A percentile compares a stretch with the other conserved stretches of the same genome.
These are phyloP conservation scores for Sesia bembeciformis DNA, from an alignment of 2,888 invertebrate species.

Conservation along the genomic window DNA sequence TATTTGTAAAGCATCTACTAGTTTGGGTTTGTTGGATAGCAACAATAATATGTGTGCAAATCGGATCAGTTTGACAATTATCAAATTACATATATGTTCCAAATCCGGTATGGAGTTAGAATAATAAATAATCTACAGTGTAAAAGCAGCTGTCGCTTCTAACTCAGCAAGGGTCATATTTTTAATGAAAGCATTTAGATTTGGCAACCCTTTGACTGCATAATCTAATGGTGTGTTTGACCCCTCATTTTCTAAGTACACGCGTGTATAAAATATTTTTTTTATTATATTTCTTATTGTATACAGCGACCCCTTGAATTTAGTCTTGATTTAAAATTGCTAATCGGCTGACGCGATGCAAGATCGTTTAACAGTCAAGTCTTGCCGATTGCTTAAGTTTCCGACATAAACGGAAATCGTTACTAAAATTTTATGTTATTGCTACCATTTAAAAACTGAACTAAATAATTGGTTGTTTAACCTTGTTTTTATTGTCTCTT, in stretches of 20 bases:
- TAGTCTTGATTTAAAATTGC: slow-evolving; percentile 7
- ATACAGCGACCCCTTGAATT: slow-evolving; percentile 16
- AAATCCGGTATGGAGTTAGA: slow-evolving; percentile 41
- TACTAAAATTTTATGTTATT: not conserved
- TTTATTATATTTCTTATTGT: slow-evolving; percentile 15
- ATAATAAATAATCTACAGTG: slow-evolving; percentile 46
- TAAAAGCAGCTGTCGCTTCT: slow-evolving; percentile 11
- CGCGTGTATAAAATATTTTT: slow-evolving; percentile 18
- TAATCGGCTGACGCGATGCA: slow-evolving; percentile 2
- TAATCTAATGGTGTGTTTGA: slow-evolving; percentile 46
- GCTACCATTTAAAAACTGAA: not conserved
- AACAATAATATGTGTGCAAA: slow-evolving; percentile 21
- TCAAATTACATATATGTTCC: slow-evolving; percentile 17
- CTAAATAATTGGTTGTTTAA: not conserved
- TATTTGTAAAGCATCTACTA: no score
- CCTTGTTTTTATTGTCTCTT: not conserved
- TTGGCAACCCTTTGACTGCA: slow-evolving; percentile 62
- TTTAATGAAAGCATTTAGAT: slow-evolving; percentile 48
- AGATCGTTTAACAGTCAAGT: not conserved
- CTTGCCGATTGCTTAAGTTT: not conserved
- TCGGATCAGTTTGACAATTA: slow-evolving; percentile 34
- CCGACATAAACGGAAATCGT: not conserved
- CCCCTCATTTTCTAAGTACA: slow-evolving; percentile 40
- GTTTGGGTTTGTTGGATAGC: no score
- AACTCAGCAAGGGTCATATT: slow-evolving; percentile 38